phyloP scores from a whole-genome alignment of 2,888 invertebrate genomes.

The Sminthurinus aureus region DNA sequence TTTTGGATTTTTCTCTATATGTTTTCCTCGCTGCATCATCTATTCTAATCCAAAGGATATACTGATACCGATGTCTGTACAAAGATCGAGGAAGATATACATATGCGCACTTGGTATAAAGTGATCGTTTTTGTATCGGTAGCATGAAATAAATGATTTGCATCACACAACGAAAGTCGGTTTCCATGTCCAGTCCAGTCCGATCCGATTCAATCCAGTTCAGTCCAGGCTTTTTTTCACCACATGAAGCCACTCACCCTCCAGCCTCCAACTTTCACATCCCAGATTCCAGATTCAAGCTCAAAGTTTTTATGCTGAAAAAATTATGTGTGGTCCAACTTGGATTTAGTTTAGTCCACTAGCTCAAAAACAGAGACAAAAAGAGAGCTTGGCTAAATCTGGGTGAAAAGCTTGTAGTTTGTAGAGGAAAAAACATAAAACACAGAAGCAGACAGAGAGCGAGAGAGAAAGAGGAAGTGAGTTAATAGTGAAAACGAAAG shows the following conservation, averaged over 20 bases:
- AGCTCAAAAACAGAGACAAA: slow-evolving; percentile 1
- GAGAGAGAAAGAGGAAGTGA: slow-evolving; percentile 12
- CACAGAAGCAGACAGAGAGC: background rate
- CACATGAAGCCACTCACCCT: background rate
- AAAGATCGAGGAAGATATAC: background rate
- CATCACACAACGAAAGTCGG: background rate
- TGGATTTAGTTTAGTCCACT: background rate
- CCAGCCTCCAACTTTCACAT: background rate
- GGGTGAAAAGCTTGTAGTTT: background rate
- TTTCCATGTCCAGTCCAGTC: background rate
- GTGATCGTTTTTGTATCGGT: background rate
- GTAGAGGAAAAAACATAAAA: background rate
- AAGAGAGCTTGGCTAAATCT: background rate
- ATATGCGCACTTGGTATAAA: background rate
- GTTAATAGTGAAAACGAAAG: background rate
- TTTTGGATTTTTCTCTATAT: background rate
- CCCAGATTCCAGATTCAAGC: too few relatives aligned
- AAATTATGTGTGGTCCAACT: background rate
- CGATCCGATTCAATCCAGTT: background rate
- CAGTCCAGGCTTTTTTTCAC: background rate
- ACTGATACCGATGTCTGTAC: background rate
- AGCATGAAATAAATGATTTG: slow-evolving; percentile 6
- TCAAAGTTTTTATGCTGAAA: too few relatives aligned
- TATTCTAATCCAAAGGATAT: background rate
- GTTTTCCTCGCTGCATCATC: background rate